Evolutionary conservation across 2,797 vertebrate genomes (phyloP).

Genomic region (Anguilla megastoma): DNA sequence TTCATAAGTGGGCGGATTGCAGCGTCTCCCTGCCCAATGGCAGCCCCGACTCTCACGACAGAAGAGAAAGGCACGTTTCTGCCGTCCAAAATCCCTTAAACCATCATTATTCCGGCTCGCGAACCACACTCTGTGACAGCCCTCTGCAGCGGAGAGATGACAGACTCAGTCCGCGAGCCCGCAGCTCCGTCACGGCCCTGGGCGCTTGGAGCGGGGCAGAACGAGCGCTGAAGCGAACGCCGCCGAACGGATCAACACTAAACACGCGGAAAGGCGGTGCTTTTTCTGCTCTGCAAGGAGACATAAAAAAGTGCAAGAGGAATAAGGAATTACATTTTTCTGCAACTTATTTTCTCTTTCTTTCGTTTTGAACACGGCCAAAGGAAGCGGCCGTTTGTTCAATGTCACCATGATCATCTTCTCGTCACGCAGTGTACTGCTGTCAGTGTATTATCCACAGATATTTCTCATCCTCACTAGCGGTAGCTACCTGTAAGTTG

Average conservation of each 20-base stretch:
- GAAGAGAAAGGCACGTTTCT: conserved; percentile 67
- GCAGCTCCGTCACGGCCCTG: conserved; percentile 73
- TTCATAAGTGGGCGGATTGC: conserved; percentile 82
- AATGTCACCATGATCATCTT: conserved; percentile 84
- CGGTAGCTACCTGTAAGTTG: conserved; percentile 98
- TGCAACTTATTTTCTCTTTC: conserved; percentile 35
- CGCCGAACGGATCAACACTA: conserved; percentile 63
- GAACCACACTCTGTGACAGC: conserved; percentile 75
- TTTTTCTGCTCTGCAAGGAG: conserved; percentile 63
- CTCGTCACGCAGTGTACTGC: conserved; percentile 84
- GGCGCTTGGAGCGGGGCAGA: conserved; percentile 73
- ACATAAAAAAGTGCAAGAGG: conserved; percentile 59
- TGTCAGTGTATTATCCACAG: conserved; percentile 94
- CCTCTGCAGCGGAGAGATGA: conserved; percentile 81
- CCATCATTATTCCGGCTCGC: conserved; percentile 79
- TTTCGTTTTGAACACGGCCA: conserved; percentile 35
- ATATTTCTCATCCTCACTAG: conserved; percentile 98
- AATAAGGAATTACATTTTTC: conserved; percentile 52
- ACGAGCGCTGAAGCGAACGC: conserved; percentile 53
- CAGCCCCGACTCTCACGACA: conserved; percentile 84
- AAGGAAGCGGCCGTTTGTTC: conserved; percentile 67
- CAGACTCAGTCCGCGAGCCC: conserved; percentile 69
- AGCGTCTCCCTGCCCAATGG: conserved; percentile 85
- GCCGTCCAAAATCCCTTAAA: conserved; percentile 83
- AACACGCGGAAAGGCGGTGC: conserved; percentile 57